Base-by-base conservation (phyloP, 2,113 vertebrate species). In the Paramormyrops kingsleyae region DNA sequence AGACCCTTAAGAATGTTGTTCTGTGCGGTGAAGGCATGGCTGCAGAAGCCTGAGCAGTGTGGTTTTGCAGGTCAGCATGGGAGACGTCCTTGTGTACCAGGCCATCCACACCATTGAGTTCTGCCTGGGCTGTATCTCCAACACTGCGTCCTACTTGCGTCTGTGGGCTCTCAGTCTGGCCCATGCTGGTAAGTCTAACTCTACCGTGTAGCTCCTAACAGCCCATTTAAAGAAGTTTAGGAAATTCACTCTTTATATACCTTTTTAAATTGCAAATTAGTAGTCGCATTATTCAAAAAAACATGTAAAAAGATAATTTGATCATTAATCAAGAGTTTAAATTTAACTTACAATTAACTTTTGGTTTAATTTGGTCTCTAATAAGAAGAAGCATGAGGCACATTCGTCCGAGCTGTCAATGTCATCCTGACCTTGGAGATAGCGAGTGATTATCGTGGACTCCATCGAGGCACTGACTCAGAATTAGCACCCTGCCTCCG, bases 81-180 rank as follows among this genome's bases (percentile, higher is more conserved):
- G 91, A 13, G 94, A 94, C 35, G 47, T 91, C 24, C 92, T 91
- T 84, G 91, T 93, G 83, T 91, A 93, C 27, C 93, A 94, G 89
- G 90, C 89, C 47, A 94, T 94, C 44, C 92, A 94, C 89, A 94
- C 94, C 5, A 93, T 94, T 35, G 94, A 94, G 86, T 94, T 90
- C 92, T 94, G 93, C 83, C 89, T 94, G 53, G 94, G 93, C 39
- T 94, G 93, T 62, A 90, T 94, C 85, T 94, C 94, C 70, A 94
- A 94, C 90, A 93, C 94, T 2, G 94, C 94, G 5, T 94, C 94
- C 15, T 94, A 94, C 49, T 91, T 94, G 15, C 92, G 94, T 4
- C 91, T 94, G 44, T 94, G 94, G 94, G 94, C 93, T 6, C 92
- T 94, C 42, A 94, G 93, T 84, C 89, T 94, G 52, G 93, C 93